A percentile compares a stretch with the other conserved stretches of the same genome.
Conservation (phyloP, 2,888 invertebrate species). For the Cyaniris semiargus region DNA sequence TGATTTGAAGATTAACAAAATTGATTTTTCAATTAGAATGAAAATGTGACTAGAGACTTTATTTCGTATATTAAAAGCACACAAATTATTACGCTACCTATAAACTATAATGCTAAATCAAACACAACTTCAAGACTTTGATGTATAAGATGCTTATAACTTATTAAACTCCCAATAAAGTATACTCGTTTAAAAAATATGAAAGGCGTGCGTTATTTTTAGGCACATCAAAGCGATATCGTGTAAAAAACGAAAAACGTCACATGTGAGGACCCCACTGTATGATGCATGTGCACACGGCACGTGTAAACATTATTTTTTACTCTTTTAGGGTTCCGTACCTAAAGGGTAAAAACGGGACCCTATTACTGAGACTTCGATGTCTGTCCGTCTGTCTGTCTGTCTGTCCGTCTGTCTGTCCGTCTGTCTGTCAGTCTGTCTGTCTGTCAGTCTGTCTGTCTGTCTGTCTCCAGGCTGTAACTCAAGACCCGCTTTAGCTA, state of each 20-base stretch:
- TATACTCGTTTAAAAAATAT: background rate
- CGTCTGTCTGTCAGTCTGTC: no score
- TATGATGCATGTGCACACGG: slow-evolving; percentile 56
- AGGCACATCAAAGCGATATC: slow-evolving; percentile 31
- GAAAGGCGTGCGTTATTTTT: background rate
- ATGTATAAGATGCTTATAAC: background rate
- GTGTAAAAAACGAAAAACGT: slow-evolving; percentile 38
- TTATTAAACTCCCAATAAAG: background rate
- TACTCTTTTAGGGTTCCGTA: background rate
- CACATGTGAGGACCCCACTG: slow-evolving; percentile 51
- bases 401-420: no score
- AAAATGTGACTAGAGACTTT: background rate
- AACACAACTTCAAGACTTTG: background rate
- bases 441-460: no score
- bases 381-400: no score
- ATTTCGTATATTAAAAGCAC: background rate
- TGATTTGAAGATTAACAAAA: background rate
- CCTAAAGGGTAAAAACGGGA: no score
- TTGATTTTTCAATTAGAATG: background rate
- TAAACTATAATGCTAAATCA: background rate
- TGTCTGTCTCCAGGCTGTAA: no score
- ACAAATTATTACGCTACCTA: background rate
- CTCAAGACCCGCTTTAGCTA: no score
- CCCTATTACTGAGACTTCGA: no score
- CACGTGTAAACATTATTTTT: slow-evolving; percentile 36